These are phyloP conservation scores for Pristionchus maxplancki DNA, from an alignment of 2,888 invertebrate species.

Conservation along the genomic window DNA sequence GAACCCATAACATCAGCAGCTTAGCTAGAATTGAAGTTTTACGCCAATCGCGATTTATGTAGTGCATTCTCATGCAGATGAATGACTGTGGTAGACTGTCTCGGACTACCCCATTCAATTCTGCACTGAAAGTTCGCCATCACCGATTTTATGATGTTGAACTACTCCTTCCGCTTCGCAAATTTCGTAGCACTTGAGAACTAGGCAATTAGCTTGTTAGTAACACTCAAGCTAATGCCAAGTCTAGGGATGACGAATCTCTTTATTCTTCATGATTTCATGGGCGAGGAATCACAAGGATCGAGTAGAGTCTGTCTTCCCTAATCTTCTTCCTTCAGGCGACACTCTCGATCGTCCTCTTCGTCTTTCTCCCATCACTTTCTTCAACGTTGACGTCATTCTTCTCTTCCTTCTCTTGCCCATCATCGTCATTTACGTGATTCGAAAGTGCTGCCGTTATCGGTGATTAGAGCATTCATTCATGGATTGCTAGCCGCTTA, in stretches of 20 bases:
- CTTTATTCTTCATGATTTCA: not conserved
- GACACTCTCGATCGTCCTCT: slow-evolving; percentile 41
- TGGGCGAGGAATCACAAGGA: not conserved
- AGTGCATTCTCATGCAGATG: not conserved
- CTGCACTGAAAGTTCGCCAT: not conserved
- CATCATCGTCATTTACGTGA: not conserved
- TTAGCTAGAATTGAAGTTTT: too few species aligned
- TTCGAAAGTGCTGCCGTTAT: not conserved
- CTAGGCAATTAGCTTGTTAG: not conserved
- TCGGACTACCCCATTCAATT: not conserved
- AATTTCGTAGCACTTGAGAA: not conserved
- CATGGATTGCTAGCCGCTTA: too few species aligned
- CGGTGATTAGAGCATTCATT: not conserved
- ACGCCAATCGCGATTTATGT: too few species aligned
- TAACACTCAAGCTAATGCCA: not conserved
- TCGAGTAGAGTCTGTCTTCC: not conserved
- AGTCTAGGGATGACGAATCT: not conserved
- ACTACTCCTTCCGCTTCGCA: not conserved
- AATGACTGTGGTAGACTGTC: not conserved
- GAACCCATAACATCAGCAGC: too few species aligned
- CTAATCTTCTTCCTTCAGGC: not conserved
- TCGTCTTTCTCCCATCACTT: not conserved
- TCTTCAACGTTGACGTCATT: slow-evolving; percentile 43
- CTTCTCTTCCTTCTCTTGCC: slow-evolving; percentile 4
- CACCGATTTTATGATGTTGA: not conserved